Base-by-base conservation (phyloP, 2,888 invertebrate species). In the Meteorus cinctellus region DNA sequence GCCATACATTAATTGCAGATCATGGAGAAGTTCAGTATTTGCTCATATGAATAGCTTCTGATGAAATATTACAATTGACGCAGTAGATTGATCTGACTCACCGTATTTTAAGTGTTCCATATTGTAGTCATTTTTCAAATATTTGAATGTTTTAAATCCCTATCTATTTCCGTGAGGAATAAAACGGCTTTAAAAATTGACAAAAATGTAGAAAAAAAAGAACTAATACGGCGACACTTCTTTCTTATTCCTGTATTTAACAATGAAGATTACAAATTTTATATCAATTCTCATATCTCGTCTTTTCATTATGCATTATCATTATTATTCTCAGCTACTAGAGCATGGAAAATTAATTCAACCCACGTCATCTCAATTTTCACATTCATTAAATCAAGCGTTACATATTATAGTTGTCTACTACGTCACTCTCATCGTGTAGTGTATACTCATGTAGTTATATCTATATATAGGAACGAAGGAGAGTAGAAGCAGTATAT, bases 321-420 rank as follows among this genome's bases (percentile, higher is more conserved):
- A 41, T 8, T 51, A 69, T 68, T 74, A 68, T 62, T 55, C 5
- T 8, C 12, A 16, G 16, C 12, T 6, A 14, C 45, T 24, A 10
- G 4, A 41, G 48, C 48, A 48, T 67, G 16, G 27, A 48, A 45
- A 69, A 69, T 69, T 51, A 69, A 69, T 55, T 69, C 31, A 48
- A 48, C 69, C 69, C 62, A 74, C 67, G 74, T 60, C 74, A 29
- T 72, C 72, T 74, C 74, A 74, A 74, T 74, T 69, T 74, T 68
- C 68, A 60, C 45, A 62, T 45, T 60, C 74, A 74, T 74, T 74
- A 74, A 74, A 74, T 74, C 69, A 74, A 68, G 29, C 69, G 69
- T 62, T 63, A 60, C 59, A 67, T 60, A 67, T 41, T 48, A 62
- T 67, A 51, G 66, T 68, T 68, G 59, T 55, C 19, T 29, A 67